Percentiles rank a stretch among this genome's conserved stretches.
These are phyloP conservation scores for Oxyura jamaicensis DNA, from an alignment of 2,113 vertebrate species.

Conservation along the genomic window DNA sequence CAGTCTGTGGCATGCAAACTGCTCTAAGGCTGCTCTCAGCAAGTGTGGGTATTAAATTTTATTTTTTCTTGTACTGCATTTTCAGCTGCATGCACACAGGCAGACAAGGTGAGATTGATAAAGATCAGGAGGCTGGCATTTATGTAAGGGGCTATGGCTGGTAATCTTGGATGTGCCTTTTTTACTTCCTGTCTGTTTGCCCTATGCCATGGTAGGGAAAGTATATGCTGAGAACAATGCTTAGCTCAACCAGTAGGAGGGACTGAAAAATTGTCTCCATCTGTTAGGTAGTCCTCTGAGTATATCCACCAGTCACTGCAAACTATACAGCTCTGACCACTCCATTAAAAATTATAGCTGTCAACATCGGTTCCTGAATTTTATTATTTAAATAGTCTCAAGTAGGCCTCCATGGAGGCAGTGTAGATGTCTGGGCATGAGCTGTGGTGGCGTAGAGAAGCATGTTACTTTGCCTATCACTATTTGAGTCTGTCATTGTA, in stretches of 20 bases:
- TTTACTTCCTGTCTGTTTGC: neutral
- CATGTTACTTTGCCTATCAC: neutral
- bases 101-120: neutral
- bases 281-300: neutral
- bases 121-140: neutral
- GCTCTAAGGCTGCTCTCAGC: neutral
- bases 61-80: neutral
- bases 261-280: neutral
- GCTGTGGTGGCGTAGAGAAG: neutral
- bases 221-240: neutral
- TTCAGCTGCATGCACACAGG: neutral
- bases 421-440: accelerated
- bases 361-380: neutral
- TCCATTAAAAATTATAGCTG: neutral
- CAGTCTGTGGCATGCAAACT: no score
- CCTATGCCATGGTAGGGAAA: neutral
- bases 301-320: neutral
- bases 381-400: neutral
- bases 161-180: neutral
- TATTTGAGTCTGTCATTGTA: no score
- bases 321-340: neutral
- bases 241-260: neutral
- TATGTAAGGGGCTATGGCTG: neutral
- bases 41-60: neutral
- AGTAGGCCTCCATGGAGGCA: neutral